Base-by-base conservation (phyloP, 23 tunicate species). In the Styela clava region DNA sequence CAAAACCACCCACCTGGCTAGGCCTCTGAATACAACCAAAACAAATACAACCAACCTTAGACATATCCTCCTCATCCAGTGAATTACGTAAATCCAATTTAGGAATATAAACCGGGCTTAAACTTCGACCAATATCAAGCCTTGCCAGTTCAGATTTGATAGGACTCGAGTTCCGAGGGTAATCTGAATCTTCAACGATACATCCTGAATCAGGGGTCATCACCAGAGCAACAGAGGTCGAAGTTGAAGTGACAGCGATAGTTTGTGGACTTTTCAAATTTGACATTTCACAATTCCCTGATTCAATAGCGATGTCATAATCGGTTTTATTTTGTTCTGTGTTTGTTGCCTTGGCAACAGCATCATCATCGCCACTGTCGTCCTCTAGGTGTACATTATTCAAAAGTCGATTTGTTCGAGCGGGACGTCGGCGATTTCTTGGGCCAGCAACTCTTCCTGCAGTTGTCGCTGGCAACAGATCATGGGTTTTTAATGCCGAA, bases 131-230 rank as follows among this genome's bases (percentile, higher is more conserved):
- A 18, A 78, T 24, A 18, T 20, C 1, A 3, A 23, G 71, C 1
- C 1, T 1, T 19, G 78, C 30, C 24, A 72, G 51, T 44, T 76
- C 65, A 9, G 31, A 22, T 29, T 52, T 35, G 24, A 76, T 51
- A 16, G 81, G 33, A 0, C 71, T 67, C 71, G 71, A 67, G 31
- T 67, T 67, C 31, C 71, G 30, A 16, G 85, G 65, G 23, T 35
- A 25, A 1, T 84, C 86, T 0, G 79, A 87, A 61, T 89, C 95
- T 1, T 85, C 90, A 2, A 85, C 88, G n/a, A 82, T 44, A 52
- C 97, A 91, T 23, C 97, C 97, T 44, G 97, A 85, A 62, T 91
- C 97, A 19, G 97, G 97, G 2, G 97, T 91, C 22, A 86, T 91
- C 34, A 91, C 97, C 5, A 33, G 44, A 69, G 86, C 74, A 20